phyloP scores from a whole-genome alignment of 2,113 vertebrate species.

The Tympanuchus pallidicinctus region DNA sequence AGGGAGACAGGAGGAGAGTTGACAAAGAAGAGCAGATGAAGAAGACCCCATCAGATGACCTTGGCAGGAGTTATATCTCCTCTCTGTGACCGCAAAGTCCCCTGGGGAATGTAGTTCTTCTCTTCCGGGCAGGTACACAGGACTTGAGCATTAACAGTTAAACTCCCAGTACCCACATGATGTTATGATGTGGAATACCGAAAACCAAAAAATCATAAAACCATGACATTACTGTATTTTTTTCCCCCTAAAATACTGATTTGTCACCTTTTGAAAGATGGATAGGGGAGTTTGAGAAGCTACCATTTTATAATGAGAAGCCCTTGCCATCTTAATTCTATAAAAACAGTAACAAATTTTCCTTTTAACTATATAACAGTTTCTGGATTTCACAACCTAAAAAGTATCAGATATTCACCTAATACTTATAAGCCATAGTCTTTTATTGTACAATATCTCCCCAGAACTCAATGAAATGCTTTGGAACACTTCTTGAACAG shows the following conservation, averaged over 20 bases:
- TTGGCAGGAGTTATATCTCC: too few relatives aligned
- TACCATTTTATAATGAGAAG: neutral
- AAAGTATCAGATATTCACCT: neutral
- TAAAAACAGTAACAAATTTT: neutral
- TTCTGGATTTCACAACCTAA: neutral
- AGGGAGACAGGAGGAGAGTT: too few relatives aligned
- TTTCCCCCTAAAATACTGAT: neutral
- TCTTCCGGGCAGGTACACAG: too few relatives aligned
- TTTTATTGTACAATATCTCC: neutral
- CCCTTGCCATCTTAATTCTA: neutral
- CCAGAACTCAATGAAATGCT: neutral
- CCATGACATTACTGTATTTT: neutral
- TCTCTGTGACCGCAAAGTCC: too few relatives aligned
- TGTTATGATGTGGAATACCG: too few relatives aligned
- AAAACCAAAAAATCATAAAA: too few relatives aligned
- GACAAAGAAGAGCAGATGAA: too few relatives aligned
- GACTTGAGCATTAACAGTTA: too few relatives aligned
- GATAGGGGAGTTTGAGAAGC: neutral
- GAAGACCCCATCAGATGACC: too few relatives aligned
- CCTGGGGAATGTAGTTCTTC: too few relatives aligned
- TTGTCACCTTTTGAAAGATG: neutral
- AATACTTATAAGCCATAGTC: neutral
- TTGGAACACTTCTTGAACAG: neutral
- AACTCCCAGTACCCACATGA: too few relatives aligned
- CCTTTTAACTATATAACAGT: neutral